phyloP scores from a whole-genome alignment of 2,797 vertebrate species.

The Sylvia borin region DNA sequence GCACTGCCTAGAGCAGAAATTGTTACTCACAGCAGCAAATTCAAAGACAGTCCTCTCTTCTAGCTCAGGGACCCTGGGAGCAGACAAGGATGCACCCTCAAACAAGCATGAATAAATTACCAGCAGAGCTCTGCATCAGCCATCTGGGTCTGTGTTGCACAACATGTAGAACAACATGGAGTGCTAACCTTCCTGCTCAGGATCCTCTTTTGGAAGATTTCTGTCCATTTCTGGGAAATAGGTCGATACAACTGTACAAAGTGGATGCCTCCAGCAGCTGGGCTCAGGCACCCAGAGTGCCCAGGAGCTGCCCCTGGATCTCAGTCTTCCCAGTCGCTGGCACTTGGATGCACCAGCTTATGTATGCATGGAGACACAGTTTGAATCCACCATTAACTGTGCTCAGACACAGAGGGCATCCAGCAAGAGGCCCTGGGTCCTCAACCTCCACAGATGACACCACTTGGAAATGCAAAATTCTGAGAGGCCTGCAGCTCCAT shows the following conservation, averaged over 20 bases:
- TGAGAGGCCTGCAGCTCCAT: not conserved
- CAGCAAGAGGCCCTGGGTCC: not conserved
- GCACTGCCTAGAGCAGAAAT: not conserved
- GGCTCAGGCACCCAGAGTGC: not conserved
- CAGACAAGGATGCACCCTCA: not conserved
- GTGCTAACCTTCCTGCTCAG: not conserved
- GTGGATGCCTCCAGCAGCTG: not conserved
- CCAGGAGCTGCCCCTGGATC: not conserved
- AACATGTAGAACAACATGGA: not conserved
- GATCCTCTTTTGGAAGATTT: not conserved
- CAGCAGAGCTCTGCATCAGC: not conserved
- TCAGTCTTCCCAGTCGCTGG: not conserved
- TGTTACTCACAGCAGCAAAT: not conserved
- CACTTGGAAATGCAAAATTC: not conserved
- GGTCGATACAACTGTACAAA: too few relatives aligned
- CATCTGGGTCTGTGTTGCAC: not conserved
- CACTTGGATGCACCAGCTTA: not conserved
- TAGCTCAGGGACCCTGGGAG: not conserved
- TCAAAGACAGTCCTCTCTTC: not conserved
- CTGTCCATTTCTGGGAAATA: not conserved
- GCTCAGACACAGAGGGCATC: not conserved
- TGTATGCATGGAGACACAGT: rapidly evolving
- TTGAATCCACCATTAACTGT: not conserved
- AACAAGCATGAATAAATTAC: not conserved
- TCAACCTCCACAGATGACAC: not conserved